Evolutionary conservation across 2,888 invertebrate species (phyloP), one percentile per base, ranked within the genome.

Genomic region (Embidobia sp.): DNA sequence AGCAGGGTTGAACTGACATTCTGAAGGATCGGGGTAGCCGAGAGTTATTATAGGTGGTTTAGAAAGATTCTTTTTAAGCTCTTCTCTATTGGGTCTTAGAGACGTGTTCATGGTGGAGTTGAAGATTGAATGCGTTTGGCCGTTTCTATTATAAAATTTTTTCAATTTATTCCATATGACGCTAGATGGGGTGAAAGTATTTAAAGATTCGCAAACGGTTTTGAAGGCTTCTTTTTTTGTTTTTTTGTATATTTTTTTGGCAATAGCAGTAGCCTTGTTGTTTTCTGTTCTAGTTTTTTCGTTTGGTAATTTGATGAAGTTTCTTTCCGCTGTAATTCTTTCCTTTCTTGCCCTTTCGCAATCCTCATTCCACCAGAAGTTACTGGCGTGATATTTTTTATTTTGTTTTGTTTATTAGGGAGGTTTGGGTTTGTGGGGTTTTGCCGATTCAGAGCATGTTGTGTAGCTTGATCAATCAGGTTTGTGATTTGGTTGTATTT

Each of bases 111-210:
- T 5, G 1, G 42, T 42, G 0, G 27, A 29, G 16, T 46, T 46
- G 11, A 53, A 40, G 11, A 16, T 35, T n/a, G 8, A 1, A 19
- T 22, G 13, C 3, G 35, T 3, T 3, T 35, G 3, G 5, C 3
- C 35, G 33, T 55, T 67, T 55, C 55, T 66, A 5, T 66, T 33
- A 18, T 40, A 51, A 16, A 64, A 64, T 42, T 27, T 64, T 51
- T 16, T 51, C 1, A 64, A 10, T 31, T 51, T 64, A 6, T 16
- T 15, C 64, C 51, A 64, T 3, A 64, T 51, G 1, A 31, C 22
- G 7, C 29, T 42, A 0, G 42, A 19, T 4, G 64, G 51, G 6
- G 64, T 51, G 0, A 29, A 5, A 6, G 6, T 33, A 0, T 1
- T 40, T 3, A 63, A 5, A 1, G 63, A 18, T 10, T 63, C 7